Conservation (phyloP, 2,797 vertebrate genomes). For the Lepus oiostolus region DNA sequence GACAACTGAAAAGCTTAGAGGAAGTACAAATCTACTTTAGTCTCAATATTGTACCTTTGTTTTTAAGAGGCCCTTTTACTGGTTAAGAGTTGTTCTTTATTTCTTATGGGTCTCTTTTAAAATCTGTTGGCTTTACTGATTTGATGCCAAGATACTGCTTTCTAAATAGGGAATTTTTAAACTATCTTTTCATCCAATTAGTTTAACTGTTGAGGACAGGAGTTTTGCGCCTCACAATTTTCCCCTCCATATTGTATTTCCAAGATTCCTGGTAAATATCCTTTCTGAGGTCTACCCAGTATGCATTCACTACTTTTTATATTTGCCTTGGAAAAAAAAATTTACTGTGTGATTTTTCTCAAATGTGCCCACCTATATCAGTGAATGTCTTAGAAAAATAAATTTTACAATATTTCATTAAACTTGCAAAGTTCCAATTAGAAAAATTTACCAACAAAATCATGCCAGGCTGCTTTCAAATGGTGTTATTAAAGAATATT, state of each 20-base stretch:
- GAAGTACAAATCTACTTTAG: not conserved
- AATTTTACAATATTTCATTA: slow-evolving; percentile 36
- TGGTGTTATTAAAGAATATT: not conserved
- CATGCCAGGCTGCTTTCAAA: not conserved
- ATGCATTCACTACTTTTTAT: not conserved
- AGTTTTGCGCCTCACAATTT: not conserved
- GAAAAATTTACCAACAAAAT: slow-evolving; percentile 6
- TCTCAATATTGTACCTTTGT: slow-evolving; percentile 9
- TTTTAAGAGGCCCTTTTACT: not conserved
- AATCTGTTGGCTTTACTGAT: not conserved
- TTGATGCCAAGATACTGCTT: not conserved
- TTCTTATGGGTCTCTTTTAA: not conserved
- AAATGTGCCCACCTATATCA: not conserved
- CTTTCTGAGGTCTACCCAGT: not conserved
- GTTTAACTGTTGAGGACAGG: not conserved
- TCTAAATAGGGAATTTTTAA: slow-evolving; percentile 6
- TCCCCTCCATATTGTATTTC: not conserved
- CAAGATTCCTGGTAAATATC: not conserved
- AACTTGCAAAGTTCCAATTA: not conserved
- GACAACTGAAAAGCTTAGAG: not conserved
- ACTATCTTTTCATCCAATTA: not conserved
- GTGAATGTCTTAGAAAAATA: not conserved
- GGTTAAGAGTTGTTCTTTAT: not conserved
- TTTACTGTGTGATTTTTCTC: not conserved
- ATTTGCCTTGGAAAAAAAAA: not conserved